phyloP scores from a whole-genome alignment of 2,113 vertebrate species.

The Microtus ochrogaster region DNA sequence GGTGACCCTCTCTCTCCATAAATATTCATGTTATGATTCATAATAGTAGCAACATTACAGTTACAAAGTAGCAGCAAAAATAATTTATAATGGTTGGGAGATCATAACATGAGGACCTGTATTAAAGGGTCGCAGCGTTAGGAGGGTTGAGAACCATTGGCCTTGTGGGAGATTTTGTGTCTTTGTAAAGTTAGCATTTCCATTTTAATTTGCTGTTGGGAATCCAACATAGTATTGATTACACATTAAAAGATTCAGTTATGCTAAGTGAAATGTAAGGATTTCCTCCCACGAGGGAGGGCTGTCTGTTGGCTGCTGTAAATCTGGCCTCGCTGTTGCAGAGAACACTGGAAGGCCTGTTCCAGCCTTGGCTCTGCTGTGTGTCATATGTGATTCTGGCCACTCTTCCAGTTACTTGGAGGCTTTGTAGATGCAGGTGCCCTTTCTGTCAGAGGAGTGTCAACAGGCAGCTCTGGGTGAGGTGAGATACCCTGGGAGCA shows the following conservation, averaged over 20 bases:
- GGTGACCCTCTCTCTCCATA: background rate
- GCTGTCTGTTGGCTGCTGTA: background rate
- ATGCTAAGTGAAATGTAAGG: conserved; percentile 20
- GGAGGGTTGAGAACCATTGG: background rate
- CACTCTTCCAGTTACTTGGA: background rate
- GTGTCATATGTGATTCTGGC: background rate
- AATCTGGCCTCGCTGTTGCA: conserved; percentile 31
- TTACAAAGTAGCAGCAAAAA: background rate
- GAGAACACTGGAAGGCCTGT: conserved; percentile 14
- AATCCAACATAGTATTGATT: conserved; percentile 28
- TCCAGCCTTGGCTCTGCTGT: background rate
- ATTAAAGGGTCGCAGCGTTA: background rate
- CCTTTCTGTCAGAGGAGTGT: background rate
- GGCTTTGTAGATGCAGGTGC: background rate
- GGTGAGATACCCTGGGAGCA: background rate
- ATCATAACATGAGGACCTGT: background rate
- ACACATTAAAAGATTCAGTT: conserved; percentile 31
- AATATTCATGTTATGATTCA: background rate
- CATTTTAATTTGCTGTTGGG: conserved; percentile 52
- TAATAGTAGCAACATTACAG: background rate
- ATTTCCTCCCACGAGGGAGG: background rate
- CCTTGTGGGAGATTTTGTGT: background rate
- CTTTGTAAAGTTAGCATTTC: conserved; percentile 45
- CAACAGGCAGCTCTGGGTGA: background rate
- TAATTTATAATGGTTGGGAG: background rate